These are phyloP conservation scores for Lacanobia oleracea DNA, from an alignment of 2,888 invertebrate genomes.

Conservation along the genomic window DNA sequence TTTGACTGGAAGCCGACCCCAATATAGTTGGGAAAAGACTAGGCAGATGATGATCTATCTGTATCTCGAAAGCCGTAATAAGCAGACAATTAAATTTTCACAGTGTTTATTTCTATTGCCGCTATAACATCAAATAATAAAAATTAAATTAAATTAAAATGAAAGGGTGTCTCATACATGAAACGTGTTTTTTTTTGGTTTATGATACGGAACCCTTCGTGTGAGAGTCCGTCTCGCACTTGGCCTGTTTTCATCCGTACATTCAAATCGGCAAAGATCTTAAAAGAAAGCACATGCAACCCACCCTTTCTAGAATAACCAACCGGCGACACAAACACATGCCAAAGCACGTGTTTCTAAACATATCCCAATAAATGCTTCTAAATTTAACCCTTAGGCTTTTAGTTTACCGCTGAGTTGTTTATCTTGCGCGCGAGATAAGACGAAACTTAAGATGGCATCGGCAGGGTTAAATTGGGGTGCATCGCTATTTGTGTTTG, in stretches of 20 bases:
- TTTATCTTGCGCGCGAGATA: slow-evolving; percentile 62
- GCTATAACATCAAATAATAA: no score
- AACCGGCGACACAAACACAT: slow-evolving; percentile 22
- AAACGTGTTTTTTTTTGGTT: no score
- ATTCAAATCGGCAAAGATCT: slow-evolving; percentile 9
- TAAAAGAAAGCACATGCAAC: background rate
- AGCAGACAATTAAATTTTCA: no score
- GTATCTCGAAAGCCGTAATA: no score
- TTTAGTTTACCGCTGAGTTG: slow-evolving; percentile 60
- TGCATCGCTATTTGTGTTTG: slow-evolving; percentile 46
- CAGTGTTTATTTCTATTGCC: no score
- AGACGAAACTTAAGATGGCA: slow-evolving; percentile 47
- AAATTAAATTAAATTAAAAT: no score
- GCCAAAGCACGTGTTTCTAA: slow-evolving; percentile 14
- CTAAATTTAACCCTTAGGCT: slow-evolving; percentile 58
- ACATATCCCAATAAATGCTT: slow-evolving; percentile 47
- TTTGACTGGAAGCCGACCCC: no score
- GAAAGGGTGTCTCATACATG: no score
- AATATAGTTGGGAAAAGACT: no score
- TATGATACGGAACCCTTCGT: no score
- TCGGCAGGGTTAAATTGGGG: slow-evolving; percentile 44
- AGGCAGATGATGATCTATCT: no score
- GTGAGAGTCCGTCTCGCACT: no score
- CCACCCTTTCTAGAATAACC: slow-evolving; percentile 25
- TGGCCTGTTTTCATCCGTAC: background rate